Evolutionary conservation across 2,888 invertebrate genomes (phyloP), one percentile per base, ranked within the genome.

Genomic region (Ptychoptera albimana): DNA sequence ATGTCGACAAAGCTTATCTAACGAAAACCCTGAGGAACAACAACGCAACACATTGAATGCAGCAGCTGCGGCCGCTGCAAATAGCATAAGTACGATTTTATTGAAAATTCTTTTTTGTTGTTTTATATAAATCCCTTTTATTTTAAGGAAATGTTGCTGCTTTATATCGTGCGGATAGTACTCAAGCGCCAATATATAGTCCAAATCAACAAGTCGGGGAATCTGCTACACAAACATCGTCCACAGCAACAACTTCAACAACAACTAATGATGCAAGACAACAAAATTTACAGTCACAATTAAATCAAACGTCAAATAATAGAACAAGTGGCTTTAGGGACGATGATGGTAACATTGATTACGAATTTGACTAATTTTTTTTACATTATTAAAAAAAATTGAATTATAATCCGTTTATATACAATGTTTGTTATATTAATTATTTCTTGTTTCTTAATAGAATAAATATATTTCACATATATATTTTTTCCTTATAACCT

Each of bases 1-100:
- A 55, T 94, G 94, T 69, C 78, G 94, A 46, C 87, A 85, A 64
- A 76, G 75, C 59, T 68, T 84, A 54, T 68, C 68, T 49, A 71
- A 71, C 49, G 69, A 69, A 51, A 63, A 56, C 49, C 59, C 64
- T 16, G 63, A 63, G 31, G 62, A 63, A 46, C 43, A 43, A 12
- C 43, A 38, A 36, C 36, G 42, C 11, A 40, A 39, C 40, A 37
- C 23, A 15, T 42, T 42, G n/a, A 42, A 34, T 23, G 12, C 42
- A 35, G 23, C 23, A 34, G 35, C 42, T 35, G 42, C 42, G 23
- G 23, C 23, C 16, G 52, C 50, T 6, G 45, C 50, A 37, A 50
- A 53, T 41, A 49, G 52, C 52, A 46, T 49, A 51, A 48, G 51
- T 53, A 47, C 49, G 53, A 30, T 30, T 30, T 30, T 6, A 8